Percentiles rank a stretch among this genome's conserved stretches.
phyloP scores from a whole-genome alignment of 2,797 vertebrate species.

The Tolypeutes matacus region DNA sequence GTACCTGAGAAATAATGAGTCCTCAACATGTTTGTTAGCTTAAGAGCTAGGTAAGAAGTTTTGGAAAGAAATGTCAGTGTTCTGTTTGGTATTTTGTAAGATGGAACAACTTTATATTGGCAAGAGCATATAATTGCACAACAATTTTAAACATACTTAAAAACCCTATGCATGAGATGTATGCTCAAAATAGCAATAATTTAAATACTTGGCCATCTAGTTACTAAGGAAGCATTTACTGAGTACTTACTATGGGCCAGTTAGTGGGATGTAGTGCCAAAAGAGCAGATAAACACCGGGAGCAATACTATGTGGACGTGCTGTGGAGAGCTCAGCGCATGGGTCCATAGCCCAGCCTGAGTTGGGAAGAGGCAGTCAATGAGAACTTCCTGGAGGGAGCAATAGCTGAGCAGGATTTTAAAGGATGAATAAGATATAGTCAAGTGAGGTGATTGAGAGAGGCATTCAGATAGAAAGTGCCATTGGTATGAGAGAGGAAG shows the following conservation, averaged over 20 bases:
- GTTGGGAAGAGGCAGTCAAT: background rate
- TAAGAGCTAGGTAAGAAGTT: conserved; percentile 7
- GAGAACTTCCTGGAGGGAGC: no score
- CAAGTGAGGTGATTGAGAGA: background rate
- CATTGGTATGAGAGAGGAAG: background rate
- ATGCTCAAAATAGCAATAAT: background rate
- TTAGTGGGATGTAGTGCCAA: background rate
- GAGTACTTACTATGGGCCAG: background rate
- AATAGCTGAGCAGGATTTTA: background rate
- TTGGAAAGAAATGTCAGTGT: background rate
- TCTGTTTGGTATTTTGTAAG: background rate
- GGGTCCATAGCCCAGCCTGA: no score
- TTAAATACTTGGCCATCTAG: background rate
- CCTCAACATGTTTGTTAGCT: background rate
- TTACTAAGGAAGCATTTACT: background rate
- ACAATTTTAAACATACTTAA: background rate
- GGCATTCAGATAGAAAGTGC: background rate
- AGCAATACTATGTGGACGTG: background rate
- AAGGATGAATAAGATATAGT: background rate
- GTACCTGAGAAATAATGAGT: background rate
- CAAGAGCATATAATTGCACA: background rate
- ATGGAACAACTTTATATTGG: background rate
- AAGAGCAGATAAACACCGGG: background rate
- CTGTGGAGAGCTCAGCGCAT: background rate
- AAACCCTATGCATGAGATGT: background rate